Conservation (phyloP, 2,113 vertebrate genomes). For the Phainopepla nitens region DNA sequence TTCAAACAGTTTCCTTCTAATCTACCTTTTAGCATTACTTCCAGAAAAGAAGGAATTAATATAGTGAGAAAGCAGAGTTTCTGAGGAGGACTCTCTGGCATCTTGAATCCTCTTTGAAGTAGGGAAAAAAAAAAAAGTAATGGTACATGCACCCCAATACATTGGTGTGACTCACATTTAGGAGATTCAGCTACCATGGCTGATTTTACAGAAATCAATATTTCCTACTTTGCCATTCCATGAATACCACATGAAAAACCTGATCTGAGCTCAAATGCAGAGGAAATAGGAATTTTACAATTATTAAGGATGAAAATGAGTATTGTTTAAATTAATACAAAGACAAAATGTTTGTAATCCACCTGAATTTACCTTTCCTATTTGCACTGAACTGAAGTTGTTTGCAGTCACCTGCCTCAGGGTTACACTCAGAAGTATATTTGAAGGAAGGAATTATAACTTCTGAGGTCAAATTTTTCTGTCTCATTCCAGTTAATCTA, state of each 20-base stretch:
- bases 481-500: background rate
- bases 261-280: background rate
- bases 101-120: background rate
- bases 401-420: background rate
- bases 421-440: background rate
- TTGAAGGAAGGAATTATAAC: background rate
- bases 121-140: background rate
- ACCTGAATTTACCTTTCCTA: background rate
- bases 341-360: background rate
- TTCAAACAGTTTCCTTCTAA: background rate
- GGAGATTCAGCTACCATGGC: background rate
- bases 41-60: background rate
- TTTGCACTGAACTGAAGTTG: background rate
- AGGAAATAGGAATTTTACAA: background rate
- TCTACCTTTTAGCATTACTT: background rate
- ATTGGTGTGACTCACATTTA: background rate
- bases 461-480: background rate
- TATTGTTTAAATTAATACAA: background rate
- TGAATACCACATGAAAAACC: background rate
- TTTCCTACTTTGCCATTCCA: background rate
- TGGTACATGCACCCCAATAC: fast-evolving
- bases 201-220: background rate
- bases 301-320: background rate
- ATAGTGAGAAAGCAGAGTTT: background rate
- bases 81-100: background rate